Base-by-base conservation (phyloP, 2,888 invertebrate species). In the Euplexia lucipara region DNA sequence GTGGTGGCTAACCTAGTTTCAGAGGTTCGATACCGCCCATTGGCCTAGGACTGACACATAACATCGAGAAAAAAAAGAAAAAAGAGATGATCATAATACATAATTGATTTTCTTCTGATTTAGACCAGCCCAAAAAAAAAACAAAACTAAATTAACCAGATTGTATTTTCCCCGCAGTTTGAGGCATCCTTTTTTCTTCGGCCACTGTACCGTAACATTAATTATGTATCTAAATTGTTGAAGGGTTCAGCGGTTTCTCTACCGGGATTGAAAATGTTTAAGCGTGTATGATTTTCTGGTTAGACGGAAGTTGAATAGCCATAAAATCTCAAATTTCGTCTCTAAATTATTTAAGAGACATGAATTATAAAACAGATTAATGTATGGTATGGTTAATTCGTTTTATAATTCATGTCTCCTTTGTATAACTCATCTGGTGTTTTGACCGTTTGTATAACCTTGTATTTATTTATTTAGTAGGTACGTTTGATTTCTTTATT, bases 171-270 rank as follows among this genome's bases (percentile, higher is more conserved):
- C 39, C 35, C 39, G 10, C 44, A 10, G 47, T 39, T 34, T 9
- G 8, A 20, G 9, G 32, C 16, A 39, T 76, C 52, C 62, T 77
- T 71, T 71, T 63, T 71, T 62, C 63, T 51, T 56, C 45, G 34
- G 35, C 14, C 30, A 37, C 32, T 18, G 18, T 69, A 48, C 26
- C 30, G 16, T 70, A 18, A 12, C 18, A 63, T 77, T 77, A 54
- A 71, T 71, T 71, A 77, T 71, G 41, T 45, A 77, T 77, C 48
- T 42, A 10, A 22, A 71, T n/a, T n/a, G 37, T n/a, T 42, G 32
- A 51, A 77, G 30, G 53, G 73, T 26, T 68, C 34, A 7, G 32
- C 14, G 56, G 39, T 60, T 39, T 10, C 34, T 45, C 41, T 49
- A 49, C 12, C 22, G 44, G 68, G 75, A 66, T 42, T 42, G 20